These are phyloP conservation scores for Calonectris borealis DNA, from an alignment of 2,113 vertebrate species.

Conservation along the genomic window DNA sequence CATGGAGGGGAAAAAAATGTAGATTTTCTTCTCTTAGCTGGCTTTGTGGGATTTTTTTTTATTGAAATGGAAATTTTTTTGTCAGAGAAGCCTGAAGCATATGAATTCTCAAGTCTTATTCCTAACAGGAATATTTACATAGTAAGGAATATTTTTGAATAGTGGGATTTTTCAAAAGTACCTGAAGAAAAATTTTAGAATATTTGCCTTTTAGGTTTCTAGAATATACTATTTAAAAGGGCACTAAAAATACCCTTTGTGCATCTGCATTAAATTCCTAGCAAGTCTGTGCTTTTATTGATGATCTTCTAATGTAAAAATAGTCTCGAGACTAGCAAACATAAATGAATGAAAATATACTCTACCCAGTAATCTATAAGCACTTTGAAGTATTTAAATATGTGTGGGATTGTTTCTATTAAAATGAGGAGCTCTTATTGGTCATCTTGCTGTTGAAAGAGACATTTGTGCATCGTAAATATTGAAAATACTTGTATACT, in stretches of 20 bases:
- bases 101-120: not conserved
- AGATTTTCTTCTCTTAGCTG: not conserved
- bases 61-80: constrained; percentile 31
- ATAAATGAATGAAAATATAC: not conserved
- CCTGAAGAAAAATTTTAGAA: not conserved
- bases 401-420: not conserved
- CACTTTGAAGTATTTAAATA: not conserved
- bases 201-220: not conserved
- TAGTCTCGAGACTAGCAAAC: not conserved
- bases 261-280: not conserved
- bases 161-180: not conserved
- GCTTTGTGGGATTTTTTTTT: not conserved
- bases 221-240: not conserved
- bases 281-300: not conserved
- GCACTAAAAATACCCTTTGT: not conserved
- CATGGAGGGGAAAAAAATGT: not conserved
- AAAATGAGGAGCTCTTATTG: not conserved
- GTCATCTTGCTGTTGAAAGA: not conserved
- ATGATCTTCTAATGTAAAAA: not conserved
- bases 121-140: not conserved
- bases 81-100: not conserved
- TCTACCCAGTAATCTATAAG: not conserved
- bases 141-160: not conserved
- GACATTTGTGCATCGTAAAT: not conserved
- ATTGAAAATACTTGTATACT: not conserved